Percentiles rank a stretch among this genome's conserved stretches.
Conservation (phyloP, 2,113 vertebrate species). For the Columbina picui region DNA sequence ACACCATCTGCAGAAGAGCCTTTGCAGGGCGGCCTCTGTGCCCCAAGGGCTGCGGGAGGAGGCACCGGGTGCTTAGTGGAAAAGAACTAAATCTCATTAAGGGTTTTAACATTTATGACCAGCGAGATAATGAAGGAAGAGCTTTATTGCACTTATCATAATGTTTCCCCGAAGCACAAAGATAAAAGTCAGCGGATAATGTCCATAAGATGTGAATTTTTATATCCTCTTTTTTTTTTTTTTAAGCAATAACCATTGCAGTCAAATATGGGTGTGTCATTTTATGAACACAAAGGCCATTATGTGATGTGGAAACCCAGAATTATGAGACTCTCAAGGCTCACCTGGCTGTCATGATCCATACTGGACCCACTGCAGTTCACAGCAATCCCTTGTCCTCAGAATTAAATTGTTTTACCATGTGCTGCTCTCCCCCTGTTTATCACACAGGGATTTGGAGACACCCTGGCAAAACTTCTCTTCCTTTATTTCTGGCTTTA, state of each 20-base stretch:
- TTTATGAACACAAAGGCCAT: neutral
- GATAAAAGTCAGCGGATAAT: conserved; percentile 66
- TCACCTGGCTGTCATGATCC: neutral
- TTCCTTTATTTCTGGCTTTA: neutral
- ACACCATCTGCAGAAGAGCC: neutral
- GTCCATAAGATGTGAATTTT: conserved; percentile 50
- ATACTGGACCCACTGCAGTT: neutral
- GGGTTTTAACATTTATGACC: conserved; percentile 64
- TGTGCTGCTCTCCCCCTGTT: fast-evolving
- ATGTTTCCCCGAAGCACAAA: conserved; percentile 69
- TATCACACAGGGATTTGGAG: neutral
- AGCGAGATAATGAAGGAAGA: conserved; percentile 68
- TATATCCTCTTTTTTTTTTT: neutral
- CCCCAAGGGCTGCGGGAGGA: neutral
- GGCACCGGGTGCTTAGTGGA: neutral
- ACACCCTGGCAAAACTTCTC: fast-evolving
- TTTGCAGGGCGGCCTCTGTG: neutral
- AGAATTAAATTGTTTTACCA: neutral
- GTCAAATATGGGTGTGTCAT: neutral
- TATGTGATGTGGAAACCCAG: neutral
- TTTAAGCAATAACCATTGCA: conserved; percentile 4
- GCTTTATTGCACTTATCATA: conserved; percentile 70
- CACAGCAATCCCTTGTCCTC: neutral
- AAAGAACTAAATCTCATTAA: conserved; percentile 42
- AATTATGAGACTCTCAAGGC: neutral